These are phyloP conservation scores for Silurus meridionalis DNA, from an alignment of 2,113 vertebrate genomes.

Conservation along the genomic window DNA sequence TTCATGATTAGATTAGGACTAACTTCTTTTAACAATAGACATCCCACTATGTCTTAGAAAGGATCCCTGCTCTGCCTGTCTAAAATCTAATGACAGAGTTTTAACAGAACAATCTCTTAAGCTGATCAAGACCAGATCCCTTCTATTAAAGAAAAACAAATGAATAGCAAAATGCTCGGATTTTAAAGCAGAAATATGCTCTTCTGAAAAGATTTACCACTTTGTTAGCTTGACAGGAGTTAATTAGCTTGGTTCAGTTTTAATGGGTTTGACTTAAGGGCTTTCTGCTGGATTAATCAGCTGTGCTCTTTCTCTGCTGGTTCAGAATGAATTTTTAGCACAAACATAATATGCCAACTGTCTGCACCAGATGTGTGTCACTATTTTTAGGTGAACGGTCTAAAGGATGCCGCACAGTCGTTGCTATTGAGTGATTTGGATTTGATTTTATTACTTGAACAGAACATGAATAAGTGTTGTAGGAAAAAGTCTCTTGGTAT, in stretches of 20 bases:
- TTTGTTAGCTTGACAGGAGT: slow-evolving; percentile 14
- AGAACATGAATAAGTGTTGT: no score
- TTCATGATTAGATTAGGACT: slow-evolving; percentile 34
- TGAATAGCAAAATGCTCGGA: background rate
- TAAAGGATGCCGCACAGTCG: slow-evolving; percentile 11
- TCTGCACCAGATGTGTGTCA: slow-evolving; percentile 43
- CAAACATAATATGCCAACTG: slow-evolving; percentile 39
- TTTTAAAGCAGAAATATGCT: background rate
- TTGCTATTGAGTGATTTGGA: background rate
- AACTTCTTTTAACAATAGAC: slow-evolving; percentile 11
- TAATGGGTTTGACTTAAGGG: slow-evolving; percentile 46
- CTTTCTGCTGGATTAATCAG: slow-evolving; percentile 16
- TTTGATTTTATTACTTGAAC: background rate
- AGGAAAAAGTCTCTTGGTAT: background rate
- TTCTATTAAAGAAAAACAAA: background rate
- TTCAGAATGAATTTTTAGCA: slow-evolving; percentile 19
- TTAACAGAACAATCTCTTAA: background rate
- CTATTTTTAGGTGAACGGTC: slow-evolving; percentile 40
- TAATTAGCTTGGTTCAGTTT: slow-evolving; percentile 37
- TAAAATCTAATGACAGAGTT: slow-evolving; percentile 14
- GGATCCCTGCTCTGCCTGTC: background rate
- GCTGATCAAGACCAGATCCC: background rate
- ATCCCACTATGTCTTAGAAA: background rate
- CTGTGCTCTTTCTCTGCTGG: slow-evolving; percentile 18
- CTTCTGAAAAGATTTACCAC: background rate